These are phyloP conservation scores for Latrodectus elegans DNA, from an alignment of 2,888 invertebrate genomes.

Conservation along the genomic window DNA sequence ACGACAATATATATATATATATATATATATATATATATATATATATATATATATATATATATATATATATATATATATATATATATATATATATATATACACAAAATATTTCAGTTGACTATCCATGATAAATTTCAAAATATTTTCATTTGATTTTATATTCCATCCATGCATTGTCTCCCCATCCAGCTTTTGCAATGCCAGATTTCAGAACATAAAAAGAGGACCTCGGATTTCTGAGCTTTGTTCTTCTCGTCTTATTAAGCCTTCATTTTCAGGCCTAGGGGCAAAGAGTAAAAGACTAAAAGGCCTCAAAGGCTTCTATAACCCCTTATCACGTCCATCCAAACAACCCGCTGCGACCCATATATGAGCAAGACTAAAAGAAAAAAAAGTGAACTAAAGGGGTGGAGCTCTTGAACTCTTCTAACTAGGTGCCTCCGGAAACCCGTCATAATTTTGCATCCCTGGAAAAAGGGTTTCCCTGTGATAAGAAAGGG, in stretches of 20 bases:
- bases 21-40: too few relatives aligned
- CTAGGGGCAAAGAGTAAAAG: conserved; percentile 5
- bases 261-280: conserved; percentile 22
- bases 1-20: too few relatives aligned
- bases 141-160: too few relatives aligned
- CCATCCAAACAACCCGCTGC: conserved; percentile 35
- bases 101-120: too few relatives aligned
- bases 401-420: background rate
- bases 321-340: conserved; percentile 60
- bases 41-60: too few relatives aligned
- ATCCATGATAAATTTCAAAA: too few relatives aligned
- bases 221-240: too few relatives aligned
- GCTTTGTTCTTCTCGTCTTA: conserved; percentile 4
- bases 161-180: too few relatives aligned
- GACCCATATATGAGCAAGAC: conserved; percentile 25
- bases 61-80: too few relatives aligned
- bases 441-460: conserved; percentile 44
- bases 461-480: conserved; percentile 53
- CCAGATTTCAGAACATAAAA: too few relatives aligned
- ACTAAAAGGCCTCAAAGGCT: conserved; percentile 22
- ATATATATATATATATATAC: too few relatives aligned
- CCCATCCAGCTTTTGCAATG: too few relatives aligned
- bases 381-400: conserved; percentile 10
- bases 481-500: conserved; percentile 50
- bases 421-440: conserved; percentile 8